Conservation (phyloP, 2,888 invertebrate species). For the Aporophyla lueneburgensis region DNA sequence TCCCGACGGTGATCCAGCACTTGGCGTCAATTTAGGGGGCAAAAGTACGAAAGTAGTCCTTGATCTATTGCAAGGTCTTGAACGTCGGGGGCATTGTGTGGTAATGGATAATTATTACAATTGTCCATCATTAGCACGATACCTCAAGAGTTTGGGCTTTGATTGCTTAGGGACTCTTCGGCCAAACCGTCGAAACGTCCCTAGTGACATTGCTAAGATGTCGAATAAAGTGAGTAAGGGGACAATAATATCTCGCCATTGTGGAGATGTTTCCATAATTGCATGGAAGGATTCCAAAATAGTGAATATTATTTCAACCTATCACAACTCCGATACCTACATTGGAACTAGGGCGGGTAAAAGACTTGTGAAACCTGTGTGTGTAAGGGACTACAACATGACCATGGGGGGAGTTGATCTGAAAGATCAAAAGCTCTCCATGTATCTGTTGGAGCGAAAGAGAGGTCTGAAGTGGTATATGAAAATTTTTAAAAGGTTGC, state of each 20-base stretch:
- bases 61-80: too few species aligned
- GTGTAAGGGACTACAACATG: constrained; percentile 53
- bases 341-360: constrained; percentile 31
- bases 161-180: constrained; percentile 65
- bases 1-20: neutral
- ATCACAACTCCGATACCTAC: constrained; percentile 19
- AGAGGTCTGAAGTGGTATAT: constrained; percentile 60
- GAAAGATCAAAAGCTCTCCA: constrained; percentile 60
- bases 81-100: constrained; percentile 52
- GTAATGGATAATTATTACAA: constrained; percentile 52
- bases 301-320: constrained; percentile 52
- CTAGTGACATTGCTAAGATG: constrained; percentile 31
- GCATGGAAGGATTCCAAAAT: constrained; percentile 36
- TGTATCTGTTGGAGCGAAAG: constrained; percentile 62
- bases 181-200: constrained; percentile 55
- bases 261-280: constrained; percentile 53
- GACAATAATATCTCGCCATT: constrained; percentile 45
- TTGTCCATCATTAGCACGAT: constrained; percentile 57
- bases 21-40: constrained; percentile 14
- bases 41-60: constrained; percentile 27
- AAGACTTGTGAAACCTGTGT: constrained; percentile 41
- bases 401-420: constrained; percentile 49
- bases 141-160: constrained; percentile 56
- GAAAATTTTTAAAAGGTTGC: constrained; percentile 57
- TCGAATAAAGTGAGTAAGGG: constrained; percentile 20